Conservation (phyloP, 2,797 vertebrate genomes). For the Mustela erminea region DNA sequence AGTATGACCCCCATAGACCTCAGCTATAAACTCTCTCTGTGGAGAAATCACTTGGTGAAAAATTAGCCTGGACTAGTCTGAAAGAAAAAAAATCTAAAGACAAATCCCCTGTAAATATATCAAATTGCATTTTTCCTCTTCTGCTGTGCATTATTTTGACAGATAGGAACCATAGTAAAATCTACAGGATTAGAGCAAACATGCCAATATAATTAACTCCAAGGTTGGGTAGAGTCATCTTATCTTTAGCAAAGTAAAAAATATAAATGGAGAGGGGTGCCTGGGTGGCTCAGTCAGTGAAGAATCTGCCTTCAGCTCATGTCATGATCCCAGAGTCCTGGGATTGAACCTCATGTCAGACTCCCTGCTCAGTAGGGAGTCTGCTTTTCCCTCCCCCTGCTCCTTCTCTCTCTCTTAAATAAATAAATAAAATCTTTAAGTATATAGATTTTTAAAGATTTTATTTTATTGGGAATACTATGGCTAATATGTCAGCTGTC, state of each 20-base stretch:
- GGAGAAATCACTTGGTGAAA: not conserved
- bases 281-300: too few species aligned
- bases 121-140: not conserved
- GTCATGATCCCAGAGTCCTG: too few species aligned
- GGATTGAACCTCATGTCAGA: too few species aligned
- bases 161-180: not conserved
- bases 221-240: not conserved
- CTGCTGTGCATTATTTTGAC: not conserved
- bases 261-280: not conserved
- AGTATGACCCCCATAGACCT: not conserved
- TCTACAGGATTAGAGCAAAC: not conserved
- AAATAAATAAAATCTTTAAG: too few species aligned
- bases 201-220: not conserved
- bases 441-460: too few species aligned
- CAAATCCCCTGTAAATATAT: not conserved
- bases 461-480: not conserved
- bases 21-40: not conserved
- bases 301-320: too few species aligned
- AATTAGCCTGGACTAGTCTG: not conserved
- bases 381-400: too few species aligned
- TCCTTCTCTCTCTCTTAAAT: too few species aligned
- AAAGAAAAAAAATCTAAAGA: not conserved
- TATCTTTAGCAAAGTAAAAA: conserved; percentile 8
- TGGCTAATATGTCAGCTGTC: not conserved
- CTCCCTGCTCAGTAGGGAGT: too few species aligned